Base-by-base conservation (phyloP, 2,888 invertebrate genomes). In the Clepsis dumicolana region DNA sequence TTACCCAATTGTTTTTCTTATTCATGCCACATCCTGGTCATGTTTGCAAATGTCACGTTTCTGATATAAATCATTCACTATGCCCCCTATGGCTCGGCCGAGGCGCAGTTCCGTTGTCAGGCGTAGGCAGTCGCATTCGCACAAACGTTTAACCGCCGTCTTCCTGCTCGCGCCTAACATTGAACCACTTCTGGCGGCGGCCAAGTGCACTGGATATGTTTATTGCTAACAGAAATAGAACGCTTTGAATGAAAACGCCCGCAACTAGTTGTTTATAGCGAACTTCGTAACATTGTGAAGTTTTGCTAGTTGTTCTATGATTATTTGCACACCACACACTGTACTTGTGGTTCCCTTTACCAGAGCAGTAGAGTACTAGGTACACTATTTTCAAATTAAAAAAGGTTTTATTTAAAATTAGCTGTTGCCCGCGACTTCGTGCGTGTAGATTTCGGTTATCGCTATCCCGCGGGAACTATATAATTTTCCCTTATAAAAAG, bases 141-240 rank as follows among this genome's bases (percentile, higher is more conserved):
- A 88, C 86, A 91, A 92, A 86, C 86, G 85, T 85, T 81, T 91
- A 92, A 93, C 89, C 76, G 77, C 73, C 74, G 50, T 68, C 86
- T 90, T 93, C 93, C 93, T 89, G 89, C 74, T 81, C 74, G 74
- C 75, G 27, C 24, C 81, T 90, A 91, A 90, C 93, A 93, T 93
- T 93, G 93, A 90, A 90, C 91, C 86, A 92, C 83, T 88, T 90
- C 87, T 84, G 79, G 81, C 78, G 74, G 65, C 78, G 91, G 91
- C 90, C 93, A 92, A 92, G 92, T 91, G 91, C 92, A 92, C 86
- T 81, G 87, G 85, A 86, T 87, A 88, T 88, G 88, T 88, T 84
- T 80, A 87, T 87, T 72, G 74, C 70, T 71, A 76, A 81, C 85
- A 77, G 75, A 90, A 91, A 92, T 91, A 90, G 89, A 88, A 81